Evolutionary conservation across 2,888 invertebrate species (phyloP).

Genomic region (Dione vanillae): DNA sequence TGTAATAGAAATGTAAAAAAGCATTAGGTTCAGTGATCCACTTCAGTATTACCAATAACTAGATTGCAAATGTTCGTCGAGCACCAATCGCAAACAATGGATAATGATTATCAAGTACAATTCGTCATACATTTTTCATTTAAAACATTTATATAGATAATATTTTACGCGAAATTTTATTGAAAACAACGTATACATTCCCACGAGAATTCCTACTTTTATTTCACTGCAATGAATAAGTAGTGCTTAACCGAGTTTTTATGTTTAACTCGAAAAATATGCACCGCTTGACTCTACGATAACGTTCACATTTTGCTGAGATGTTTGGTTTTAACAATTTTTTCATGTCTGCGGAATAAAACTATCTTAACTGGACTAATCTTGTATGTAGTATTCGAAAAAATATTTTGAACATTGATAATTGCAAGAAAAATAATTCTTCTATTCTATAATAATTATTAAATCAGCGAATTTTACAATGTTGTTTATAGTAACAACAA

Average conservation of each 20-base stretch:
- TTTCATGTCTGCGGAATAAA: neutral
- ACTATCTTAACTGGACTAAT: no score
- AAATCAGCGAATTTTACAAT: no score
- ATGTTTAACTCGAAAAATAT: constrained; percentile 3
- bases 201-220: constrained; percentile 7
- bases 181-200: constrained; percentile 9
- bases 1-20: neutral
- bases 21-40: constrained; percentile 1
- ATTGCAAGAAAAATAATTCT: no score
- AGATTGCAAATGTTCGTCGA: constrained; percentile 10
- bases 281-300: neutral
- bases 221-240: constrained; percentile 12
- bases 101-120: constrained; percentile 6
- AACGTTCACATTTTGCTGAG: neutral
- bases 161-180: neutral
- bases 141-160: neutral
- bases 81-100: constrained; percentile 17
- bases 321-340: no score
- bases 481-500: no score
- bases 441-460: no score
- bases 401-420: no score
- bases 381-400: no score
- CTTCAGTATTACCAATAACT: constrained; percentile 12
- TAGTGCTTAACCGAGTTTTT: constrained; percentile 1
- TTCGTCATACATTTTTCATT: constrained; percentile 9